Evolutionary conservation across 1,140 invertebrate species (phyloP), one percentile per base, ranked within the genome.

Genomic region (Leguminivora glycinivorella): DNA sequence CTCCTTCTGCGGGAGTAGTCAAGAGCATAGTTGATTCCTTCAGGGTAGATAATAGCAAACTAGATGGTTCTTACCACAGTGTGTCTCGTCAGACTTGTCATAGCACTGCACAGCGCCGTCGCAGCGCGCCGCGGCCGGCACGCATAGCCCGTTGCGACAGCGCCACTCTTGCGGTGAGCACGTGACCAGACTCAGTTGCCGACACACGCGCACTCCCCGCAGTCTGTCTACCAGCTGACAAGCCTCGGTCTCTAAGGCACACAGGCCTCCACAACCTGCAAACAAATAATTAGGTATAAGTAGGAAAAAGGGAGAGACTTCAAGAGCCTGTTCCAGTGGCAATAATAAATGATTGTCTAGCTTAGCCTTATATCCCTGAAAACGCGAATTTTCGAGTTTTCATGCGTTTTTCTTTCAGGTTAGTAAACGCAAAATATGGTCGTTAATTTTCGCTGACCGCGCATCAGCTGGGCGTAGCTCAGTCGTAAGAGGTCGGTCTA

Each of bases 91-190:
- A n/a, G 94, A 95, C 82, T 94, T 93, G 82, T 97, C 95, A 73
- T 94, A 96, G 86, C 96, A 97, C 83, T 97, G 95, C 76, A 95
- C 93, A 25, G 94, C 91, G 25, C 96, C 96, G 83, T 97, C 95
- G 87, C 96, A 97, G 14, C 93, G 92, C 68, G 95, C 94, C 1
- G 88, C 89, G 17, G 92, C 83, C 3, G 94, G 92, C 31, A 97
- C 94, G 80, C 96, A 97, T 52, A 96, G 89, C 1, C 94, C 93
- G 79, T 95, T 95, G 26, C 93, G 92, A 83, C 96, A 97, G 29
- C 94, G 94, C 93, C 94, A 95, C 80, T 96, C 94, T 67, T 94
- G 85, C 24, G 91, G 78, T 17, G 93, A 91, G 76, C 93, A 94
- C 12, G 92, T 89, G 29, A 80, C 90, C 82, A 81, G 90, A 38